These are phyloP conservation scores for Schizothorax lantsangensis DNA, from an alignment of 2,797 vertebrate species.

Conservation along the genomic window DNA sequence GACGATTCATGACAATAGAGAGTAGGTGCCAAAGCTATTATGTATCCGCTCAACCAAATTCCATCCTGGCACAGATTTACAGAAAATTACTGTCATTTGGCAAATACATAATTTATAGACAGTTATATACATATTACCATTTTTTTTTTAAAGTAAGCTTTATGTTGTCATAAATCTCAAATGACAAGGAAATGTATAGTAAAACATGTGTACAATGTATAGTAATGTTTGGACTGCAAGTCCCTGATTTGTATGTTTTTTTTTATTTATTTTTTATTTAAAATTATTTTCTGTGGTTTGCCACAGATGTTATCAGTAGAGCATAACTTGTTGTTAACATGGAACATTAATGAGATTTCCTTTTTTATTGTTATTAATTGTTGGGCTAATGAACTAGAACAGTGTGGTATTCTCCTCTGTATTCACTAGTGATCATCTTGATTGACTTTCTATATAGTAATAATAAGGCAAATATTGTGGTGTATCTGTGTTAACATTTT, in stretches of 20 bases:
- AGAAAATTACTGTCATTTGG: background rate
- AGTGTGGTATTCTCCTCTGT: slow-evolving; percentile 19
- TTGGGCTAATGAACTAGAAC: background rate
- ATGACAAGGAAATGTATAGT: background rate
- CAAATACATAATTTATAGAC: background rate
- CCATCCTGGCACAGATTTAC: background rate
- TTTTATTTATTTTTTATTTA: background rate
- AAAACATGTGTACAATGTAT: background rate
- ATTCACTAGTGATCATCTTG: background rate
- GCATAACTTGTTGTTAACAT: background rate
- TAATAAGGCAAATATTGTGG: background rate
- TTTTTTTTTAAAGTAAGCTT: background rate
- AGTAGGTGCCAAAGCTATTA: too few species aligned
- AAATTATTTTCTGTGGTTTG: background rate
- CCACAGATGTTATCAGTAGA: background rate
- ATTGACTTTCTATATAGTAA: background rate
- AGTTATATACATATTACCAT: background rate
- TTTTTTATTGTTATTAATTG: background rate
- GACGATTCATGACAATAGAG: background rate
- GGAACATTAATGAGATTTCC: background rate
- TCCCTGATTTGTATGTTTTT: background rate
- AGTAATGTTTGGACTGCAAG: background rate
- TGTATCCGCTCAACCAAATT: too few species aligned
- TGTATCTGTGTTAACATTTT: background rate
- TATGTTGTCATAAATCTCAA: background rate